A percentile compares a stretch with the other conserved stretches of the same genome.
These are phyloP conservation scores for Lepidocolaptes lacrymiger DNA, from an alignment of 2,797 vertebrate genomes.

Conservation along the genomic window DNA sequence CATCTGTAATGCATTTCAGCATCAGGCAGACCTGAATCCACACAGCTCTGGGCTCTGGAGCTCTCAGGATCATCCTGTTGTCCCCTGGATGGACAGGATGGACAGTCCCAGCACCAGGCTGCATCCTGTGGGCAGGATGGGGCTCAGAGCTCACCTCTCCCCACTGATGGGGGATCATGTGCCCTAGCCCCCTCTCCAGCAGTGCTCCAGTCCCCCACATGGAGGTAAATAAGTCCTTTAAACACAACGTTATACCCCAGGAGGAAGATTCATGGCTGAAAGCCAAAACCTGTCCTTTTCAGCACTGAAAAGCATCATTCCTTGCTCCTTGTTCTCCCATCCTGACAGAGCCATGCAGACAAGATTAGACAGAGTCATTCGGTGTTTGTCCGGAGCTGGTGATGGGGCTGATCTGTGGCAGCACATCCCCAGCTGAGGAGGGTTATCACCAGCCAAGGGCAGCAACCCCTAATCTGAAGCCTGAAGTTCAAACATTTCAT, in stretches of 20 bases:
- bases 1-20: background rate
- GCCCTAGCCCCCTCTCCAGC: background rate
- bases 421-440: background rate
- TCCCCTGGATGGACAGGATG: fast-evolving
- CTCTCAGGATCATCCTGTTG: background rate
- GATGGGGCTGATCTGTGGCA: background rate
- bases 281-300: background rate
- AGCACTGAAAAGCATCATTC: background rate
- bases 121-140: background rate
- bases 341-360: fast-evolving
- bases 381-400: fast-evolving
- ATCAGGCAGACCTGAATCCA: fast-evolving
- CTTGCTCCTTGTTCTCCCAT: background rate
- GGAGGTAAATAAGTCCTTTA: background rate
- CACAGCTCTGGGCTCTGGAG: background rate
- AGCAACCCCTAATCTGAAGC: background rate
- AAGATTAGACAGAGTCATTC: background rate
- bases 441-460: background rate
- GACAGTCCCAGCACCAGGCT: background rate
- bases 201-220: background rate
- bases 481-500: background rate
- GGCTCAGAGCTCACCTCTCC: background rate
- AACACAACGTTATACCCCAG: background rate
- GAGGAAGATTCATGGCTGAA: background rate
- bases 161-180: fast-evolving